Evolutionary conservation across 2,797 vertebrate species (phyloP), one percentile per base, ranked within the genome.

Genomic region (Muraenolepis orangiensis): DNA sequence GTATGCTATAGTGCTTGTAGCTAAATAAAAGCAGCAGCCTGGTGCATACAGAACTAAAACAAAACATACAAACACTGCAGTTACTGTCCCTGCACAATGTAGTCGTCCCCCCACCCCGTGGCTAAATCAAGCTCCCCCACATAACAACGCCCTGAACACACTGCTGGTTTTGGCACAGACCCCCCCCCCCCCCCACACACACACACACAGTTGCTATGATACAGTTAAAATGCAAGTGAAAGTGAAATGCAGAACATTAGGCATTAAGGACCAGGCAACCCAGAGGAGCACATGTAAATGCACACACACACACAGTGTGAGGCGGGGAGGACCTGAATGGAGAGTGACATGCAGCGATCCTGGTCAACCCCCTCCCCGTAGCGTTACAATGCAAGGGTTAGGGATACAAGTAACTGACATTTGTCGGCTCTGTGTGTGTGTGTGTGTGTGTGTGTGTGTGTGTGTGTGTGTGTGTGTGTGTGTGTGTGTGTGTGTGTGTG

Each of bases 391-490:
- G 77, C 64, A 66, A n/a, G 18, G 36, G 36, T 70, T 76, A 71
- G 64, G 30, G 75, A 86, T 85, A 83, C 67, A 77, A 85, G 76
- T 85, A 82, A 87, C 73, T 74, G 78, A 70, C 74, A 75, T 87
- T 84, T 76, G 68, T 46, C n/a, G 75, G 57, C 57, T 70, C 64
- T 6, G 51, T 2, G 42, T 3, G 3, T 34, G 32, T 70, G 67
- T 6, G 51, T 2, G 42, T 3, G 3, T 34, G 32, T 70, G 67
- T 6, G 51, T 2, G 42, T 3, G 3, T 34, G 32, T 70, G 67
- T 6, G 51, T 2, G 42, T 3, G 3, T 34, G 32, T 70, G 67
- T 6, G 51, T 2, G 42, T 3, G 3, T 34, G 32, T 70, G 67
- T 6, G 51, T 2, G 42, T 3, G 3, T 34, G 32, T 70, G 67